Evolutionary conservation across 1,140 invertebrate species (phyloP), one percentile per base, ranked within the genome.

Genomic region (Leucophenga varia): DNA sequence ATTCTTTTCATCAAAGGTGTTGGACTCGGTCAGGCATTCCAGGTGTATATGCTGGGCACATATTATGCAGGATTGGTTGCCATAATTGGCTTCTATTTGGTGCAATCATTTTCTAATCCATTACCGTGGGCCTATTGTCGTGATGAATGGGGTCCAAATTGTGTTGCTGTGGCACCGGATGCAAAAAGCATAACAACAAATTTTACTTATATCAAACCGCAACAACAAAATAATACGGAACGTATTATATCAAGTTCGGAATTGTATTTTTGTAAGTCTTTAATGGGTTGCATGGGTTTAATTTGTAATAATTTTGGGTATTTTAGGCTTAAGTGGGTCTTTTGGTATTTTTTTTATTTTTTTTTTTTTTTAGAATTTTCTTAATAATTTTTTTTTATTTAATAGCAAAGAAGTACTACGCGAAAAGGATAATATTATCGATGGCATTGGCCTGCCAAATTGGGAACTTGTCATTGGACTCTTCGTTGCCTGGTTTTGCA

Each of bases 401-500:
- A 58, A 21, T 69, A 89, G 87, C 34, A 80, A 79, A 57, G 80
- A 81, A 42, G 86, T 90, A 17, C 74, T 92, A 28, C 79, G 82
- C 34, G 83, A 90, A 54, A 81, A 78, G 17, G 75, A 81, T 7
- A 80, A 82, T 40, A 88, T 92, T 39, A 76, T 83, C 34, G 79
- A 88, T 58, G 87, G 88, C 16, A 83, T 90, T 44, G 90, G 80
- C 30, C 12, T 67, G 35, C 87, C 88, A 1, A 76, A 91, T 51
- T 90, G 86, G 86, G 84, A 86, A 61, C 74, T 94, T 21, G 84
- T 86, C 1, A 67, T 93, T 1, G 91, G 89, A 57, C 78, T 95
- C 1, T 74, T 90, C 1, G 76, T 84, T 6, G 86, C 90, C 2
- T 95, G 91, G 91, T 42, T 87, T 7, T 75, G 85, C 16, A 83